A percentile compares a stretch with the other conserved stretches of the same genome.
Evolutionary conservation across 1,140 invertebrate species (phyloP).

Genomic region (Proales similis): DNA sequence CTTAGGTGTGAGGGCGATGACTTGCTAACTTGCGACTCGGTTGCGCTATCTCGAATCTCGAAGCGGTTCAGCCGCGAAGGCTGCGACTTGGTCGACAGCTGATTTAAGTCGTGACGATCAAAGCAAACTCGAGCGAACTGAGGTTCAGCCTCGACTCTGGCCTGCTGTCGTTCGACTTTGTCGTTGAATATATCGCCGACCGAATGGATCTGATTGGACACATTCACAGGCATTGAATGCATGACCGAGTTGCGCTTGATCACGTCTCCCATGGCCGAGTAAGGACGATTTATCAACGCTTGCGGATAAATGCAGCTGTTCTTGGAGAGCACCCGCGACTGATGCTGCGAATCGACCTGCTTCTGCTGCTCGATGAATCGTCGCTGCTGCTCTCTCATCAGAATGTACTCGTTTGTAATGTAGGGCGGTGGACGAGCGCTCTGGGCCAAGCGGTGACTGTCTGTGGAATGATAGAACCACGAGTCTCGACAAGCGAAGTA

Average conservation of each 20-base stretch:
- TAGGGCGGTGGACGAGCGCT: conserved; percentile 12
- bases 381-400: conserved; percentile 23
- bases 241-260: neutral
- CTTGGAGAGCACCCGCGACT: neutral
- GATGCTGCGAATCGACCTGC: neutral
- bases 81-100: conserved; percentile 35
- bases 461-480: conserved; percentile 32
- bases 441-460: conserved; percentile 31
- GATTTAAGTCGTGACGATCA: conserved; percentile 25
- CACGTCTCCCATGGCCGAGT: neutral
- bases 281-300: neutral
- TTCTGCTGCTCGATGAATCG: conserved; percentile 34
- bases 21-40: neutral
- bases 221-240: conserved; percentile 21
- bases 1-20: conserved; percentile 11
- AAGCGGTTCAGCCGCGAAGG: conserved; percentile 7
- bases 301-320: neutral
- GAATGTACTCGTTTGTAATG: conserved; percentile 12
- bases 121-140: too few relatives aligned
- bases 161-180: neutral
- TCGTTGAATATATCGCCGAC: conserved; percentile 26
- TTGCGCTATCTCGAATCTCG: conserved; percentile 6
- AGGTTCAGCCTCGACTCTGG: too few relatives aligned
- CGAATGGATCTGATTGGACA: conserved; percentile 9
- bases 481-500: conserved; percentile 31